These are phyloP conservation scores for Coelogynopora nodosa DNA, from an alignment of 2,888 invertebrate species.

Conservation along the genomic window DNA sequence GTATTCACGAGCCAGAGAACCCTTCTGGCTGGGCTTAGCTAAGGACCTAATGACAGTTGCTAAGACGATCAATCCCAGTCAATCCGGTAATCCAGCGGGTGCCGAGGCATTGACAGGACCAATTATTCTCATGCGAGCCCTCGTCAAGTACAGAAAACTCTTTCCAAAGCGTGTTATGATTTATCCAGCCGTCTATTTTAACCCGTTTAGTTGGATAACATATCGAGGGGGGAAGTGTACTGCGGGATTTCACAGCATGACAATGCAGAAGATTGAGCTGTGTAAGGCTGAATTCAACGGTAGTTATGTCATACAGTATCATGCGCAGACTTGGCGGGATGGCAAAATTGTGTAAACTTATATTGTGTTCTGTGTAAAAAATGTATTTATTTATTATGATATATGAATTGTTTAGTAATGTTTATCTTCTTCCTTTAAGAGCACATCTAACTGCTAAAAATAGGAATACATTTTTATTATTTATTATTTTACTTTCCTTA, in stretches of 20 bases:
- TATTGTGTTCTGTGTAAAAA: too few relatives aligned
- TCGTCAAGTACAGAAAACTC: conserved; percentile 5
- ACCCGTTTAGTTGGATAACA: conserved; percentile 39
- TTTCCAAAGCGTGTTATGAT: conserved; percentile 26
- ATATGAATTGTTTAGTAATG: too few relatives aligned
- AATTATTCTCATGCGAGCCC: background rate
- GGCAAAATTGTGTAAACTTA: background rate
- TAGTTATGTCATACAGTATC: conserved; percentile 42
- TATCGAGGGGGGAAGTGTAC: background rate
- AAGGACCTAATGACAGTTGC: background rate
- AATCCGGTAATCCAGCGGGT: background rate
- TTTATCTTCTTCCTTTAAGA: too few relatives aligned
- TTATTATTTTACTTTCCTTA: background rate
- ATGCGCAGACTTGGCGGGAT: conserved; percentile 34
- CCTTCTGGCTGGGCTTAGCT: background rate
- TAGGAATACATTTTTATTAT: background rate
- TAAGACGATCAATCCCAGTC: too few relatives aligned
- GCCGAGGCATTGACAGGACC: conserved; percentile 36
- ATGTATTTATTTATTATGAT: too few relatives aligned
- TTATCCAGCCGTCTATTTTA: conserved; percentile 33
- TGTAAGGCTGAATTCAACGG: background rate
- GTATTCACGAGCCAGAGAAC: background rate
- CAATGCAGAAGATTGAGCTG: background rate
- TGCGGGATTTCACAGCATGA: background rate
- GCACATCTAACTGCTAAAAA: too few relatives aligned